Evolutionary conservation across 2,113 vertebrate genomes (phyloP), one percentile per base, ranked within the genome.

Genomic region (Synchiropus splendidus): DNA sequence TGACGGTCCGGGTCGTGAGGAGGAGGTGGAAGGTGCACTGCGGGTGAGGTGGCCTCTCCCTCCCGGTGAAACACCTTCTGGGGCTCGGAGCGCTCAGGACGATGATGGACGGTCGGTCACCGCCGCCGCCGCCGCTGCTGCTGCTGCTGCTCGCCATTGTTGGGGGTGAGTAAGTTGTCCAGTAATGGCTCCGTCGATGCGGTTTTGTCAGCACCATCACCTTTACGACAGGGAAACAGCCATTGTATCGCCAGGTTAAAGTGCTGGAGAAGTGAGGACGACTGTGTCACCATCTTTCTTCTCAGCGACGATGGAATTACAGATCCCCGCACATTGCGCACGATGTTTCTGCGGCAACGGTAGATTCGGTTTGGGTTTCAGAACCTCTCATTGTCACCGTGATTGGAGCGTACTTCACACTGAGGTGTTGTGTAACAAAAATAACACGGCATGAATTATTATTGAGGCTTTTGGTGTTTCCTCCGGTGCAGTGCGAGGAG

Each of bases 141-240:
- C 52, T 83, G 55, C 72, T 60, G 45, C 57, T 86, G 44, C 75
- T 87, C 81, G 77, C 81, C 79, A 79, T 79, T 67, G 78, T 69
- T 50, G 67, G 79, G 79, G 80, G 85, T 87, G 72, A 87, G 85
- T 79, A 63, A 67, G 51, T 58, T 80, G 36, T 40, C 17, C 42
- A 47, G 51, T 31, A 21, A 13, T 39, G 59, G 36, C 51, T 74
- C 48, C 58, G 47, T 72, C 52, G 58, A 63, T 40, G 58, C 47
- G 42, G 57, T 31, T 38, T 41, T 49, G 51, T 50, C 36, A 13
- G 31, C 48, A 16, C 55, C 31, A 36, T 33, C 55, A 63, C 60
- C 47, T 64, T 36, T 35, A 12, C 0, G 45, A 43, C 15, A 43
- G n/a, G 27, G 18, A 42, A 31, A 27, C 21, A 27, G 8, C 21